A percentile compares a stretch with the other conserved stretches of the same genome.
phyloP scores from a whole-genome alignment of 2,797 vertebrate genomes.

The Ceyx erithaca region DNA sequence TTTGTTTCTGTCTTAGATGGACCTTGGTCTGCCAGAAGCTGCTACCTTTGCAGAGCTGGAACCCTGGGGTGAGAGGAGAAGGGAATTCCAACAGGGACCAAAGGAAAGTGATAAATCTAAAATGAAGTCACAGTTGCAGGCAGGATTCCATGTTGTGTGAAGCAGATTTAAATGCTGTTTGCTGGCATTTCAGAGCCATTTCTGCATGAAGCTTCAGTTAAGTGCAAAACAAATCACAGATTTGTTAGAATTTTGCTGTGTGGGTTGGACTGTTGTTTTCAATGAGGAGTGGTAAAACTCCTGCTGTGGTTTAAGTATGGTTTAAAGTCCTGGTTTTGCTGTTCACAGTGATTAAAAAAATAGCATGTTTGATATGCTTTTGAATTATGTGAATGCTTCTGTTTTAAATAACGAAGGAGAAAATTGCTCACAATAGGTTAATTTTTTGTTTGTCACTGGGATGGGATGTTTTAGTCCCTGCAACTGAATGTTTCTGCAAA shows the following conservation, averaged over 20 bases:
- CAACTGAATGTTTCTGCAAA: neutral
- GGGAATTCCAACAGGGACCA: neutral
- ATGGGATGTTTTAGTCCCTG: neutral
- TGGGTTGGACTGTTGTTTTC: neutral
- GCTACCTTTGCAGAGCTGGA: conserved; percentile 7
- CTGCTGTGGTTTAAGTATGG: conserved; percentile 11
- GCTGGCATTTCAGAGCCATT: conserved; percentile 10
- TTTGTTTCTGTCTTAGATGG: neutral
- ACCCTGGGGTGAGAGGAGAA: neutral
- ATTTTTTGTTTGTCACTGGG: conserved; percentile 20
- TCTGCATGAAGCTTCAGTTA: neutral
- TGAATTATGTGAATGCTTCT: conserved; percentile 6
- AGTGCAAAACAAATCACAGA: conserved; percentile 40
- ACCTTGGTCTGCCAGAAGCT: neutral
- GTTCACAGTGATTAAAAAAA: conserved; percentile 6
- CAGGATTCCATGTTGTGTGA: conserved; percentile 15
- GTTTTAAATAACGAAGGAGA: conserved; percentile 28
- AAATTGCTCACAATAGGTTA: conserved; percentile 31
- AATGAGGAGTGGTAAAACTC: conserved; percentile 18
- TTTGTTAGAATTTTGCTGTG: neutral
- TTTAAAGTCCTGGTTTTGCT: conserved; percentile 26
- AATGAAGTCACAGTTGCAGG: neutral
- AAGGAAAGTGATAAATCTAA: conserved; percentile 18
- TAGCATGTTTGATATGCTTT: neutral
- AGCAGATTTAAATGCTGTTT: neutral